A percentile compares a stretch with the other conserved stretches of the same genome.
These are phyloP conservation scores for Solen grandis DNA, from an alignment of 1,140 invertebrate genomes.

Conservation along the genomic window DNA sequence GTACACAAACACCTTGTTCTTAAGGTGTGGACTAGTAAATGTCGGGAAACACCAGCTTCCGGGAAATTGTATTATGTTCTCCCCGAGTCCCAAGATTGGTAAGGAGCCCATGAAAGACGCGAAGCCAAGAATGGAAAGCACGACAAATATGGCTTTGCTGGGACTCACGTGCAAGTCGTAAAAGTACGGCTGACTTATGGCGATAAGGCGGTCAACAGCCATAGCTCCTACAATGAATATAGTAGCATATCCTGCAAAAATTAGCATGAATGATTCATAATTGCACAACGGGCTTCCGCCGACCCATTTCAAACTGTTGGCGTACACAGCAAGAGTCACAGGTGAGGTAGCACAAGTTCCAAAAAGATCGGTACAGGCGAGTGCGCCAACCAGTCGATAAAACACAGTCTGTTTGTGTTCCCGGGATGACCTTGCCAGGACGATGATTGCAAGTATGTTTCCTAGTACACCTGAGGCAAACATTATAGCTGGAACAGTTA, in stretches of 20 bases:
- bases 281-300: slow-evolving; percentile 73
- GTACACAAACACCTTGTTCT: slow-evolving; percentile 67
- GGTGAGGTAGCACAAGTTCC: slow-evolving; percentile 72
- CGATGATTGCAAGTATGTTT: slow-evolving; percentile 66
- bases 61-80: slow-evolving; percentile 76
- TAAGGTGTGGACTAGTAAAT: slow-evolving; percentile 58
- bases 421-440: slow-evolving; percentile 63
- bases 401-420: slow-evolving; percentile 68
- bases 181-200: slow-evolving; percentile 79
- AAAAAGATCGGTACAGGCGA: slow-evolving; percentile 71
- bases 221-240: slow-evolving; percentile 79
- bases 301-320: slow-evolving; percentile 66
- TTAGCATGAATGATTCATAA: slow-evolving; percentile 80
- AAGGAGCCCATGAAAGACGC: slow-evolving; percentile 72
- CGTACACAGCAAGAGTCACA: slow-evolving; percentile 71
- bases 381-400: slow-evolving; percentile 69
- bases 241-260: slow-evolving; percentile 78
- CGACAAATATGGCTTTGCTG: slow-evolving; percentile 65
- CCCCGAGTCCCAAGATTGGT: slow-evolving; percentile 78
- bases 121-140: slow-evolving; percentile 70
- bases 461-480: slow-evolving; percentile 69
- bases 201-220: slow-evolving; percentile 79
- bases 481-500: slow-evolving; percentile 59
- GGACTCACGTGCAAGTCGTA: slow-evolving; percentile 75
- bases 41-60: slow-evolving; percentile 81